phyloP scores from a whole-genome alignment of 2,888 invertebrate genomes.

The Drosophila rellima region DNA sequence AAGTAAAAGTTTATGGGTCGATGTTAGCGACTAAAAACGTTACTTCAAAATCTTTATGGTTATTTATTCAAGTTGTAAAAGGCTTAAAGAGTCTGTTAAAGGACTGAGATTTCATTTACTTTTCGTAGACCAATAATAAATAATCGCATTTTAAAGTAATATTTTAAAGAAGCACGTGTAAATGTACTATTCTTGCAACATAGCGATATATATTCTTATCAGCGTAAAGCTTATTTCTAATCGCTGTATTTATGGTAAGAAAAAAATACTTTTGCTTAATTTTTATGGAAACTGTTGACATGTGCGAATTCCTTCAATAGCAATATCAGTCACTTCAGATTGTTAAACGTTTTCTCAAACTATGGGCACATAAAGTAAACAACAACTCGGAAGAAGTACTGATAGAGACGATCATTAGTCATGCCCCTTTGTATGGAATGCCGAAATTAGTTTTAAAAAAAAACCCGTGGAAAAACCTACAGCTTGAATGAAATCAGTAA shows the following conservation, averaged over 20 bases:
- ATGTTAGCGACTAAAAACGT: neutral
- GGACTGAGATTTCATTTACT: conserved; percentile 2
- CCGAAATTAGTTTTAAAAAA: conserved; percentile 14
- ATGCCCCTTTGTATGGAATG: neutral
- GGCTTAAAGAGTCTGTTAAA: neutral
- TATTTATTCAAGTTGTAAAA: neutral
- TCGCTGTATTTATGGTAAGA: conserved; percentile 9
- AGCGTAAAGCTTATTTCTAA: neutral
- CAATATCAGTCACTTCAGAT: conserved; percentile 26
- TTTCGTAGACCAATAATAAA: neutral
- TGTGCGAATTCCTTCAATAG: conserved; percentile 5
- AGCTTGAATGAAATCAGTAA: conserved; percentile 18
- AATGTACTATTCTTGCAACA: neutral
- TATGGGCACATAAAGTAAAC: neutral
- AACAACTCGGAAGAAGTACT: conserved; percentile 14
- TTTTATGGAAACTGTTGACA: conserved; percentile 2
- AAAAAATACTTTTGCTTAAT: neutral
- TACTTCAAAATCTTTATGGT: neutral
- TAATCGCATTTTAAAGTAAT: neutral
- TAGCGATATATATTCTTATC: conserved; percentile 36
- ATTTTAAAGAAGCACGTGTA: conserved; percentile 5
- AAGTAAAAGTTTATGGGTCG: neutral
- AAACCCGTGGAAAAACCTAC: conserved; percentile 15
- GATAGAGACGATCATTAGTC: conserved; percentile 11
- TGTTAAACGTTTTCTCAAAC: conserved; percentile 17